Evolutionary conservation across 2,888 invertebrate species (phyloP), one percentile per base, ranked within the genome.

Genomic region (Oxyteleia sp.): DNA sequence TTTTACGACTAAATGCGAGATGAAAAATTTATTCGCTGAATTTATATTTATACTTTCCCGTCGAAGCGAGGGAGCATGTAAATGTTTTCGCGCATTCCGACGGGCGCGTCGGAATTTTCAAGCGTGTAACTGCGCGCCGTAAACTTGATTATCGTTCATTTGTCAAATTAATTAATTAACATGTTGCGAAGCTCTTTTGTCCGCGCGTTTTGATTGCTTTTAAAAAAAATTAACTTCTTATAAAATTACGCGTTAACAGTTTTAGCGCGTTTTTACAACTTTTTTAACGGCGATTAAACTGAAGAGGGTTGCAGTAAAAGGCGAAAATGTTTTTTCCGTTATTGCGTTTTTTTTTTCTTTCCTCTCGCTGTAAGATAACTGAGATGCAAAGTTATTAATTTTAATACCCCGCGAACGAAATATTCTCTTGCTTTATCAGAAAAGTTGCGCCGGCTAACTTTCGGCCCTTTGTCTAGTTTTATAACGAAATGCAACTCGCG

Each of bases 391-490:
- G 32, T 49, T 49, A 51, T 51, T 66, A 66, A 66, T 51, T 49
- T 51, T 18, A 49, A 38, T 66, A 20, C 16, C 32, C n/a, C 4
- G 47, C 15, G 49, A 23, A 51, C 66, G 26, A 47, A 38, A 26
- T 51, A 57, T 69, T 57, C 45, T 15, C 16, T n/a, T 20, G 55
- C 16, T 69, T 69, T 69, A 69, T 69, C 45, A 69, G 45, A 69
- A 69, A 69, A 69, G 69, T 68, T 55, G 11, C 45, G 4, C 55
- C 15, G 55, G 11, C 32, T 23, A 55, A 45, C 57, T 57, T 59
- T 71, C 13, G 1, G 0, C 38, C 32, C 57, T 57, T 71, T 71
- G 47, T 71, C 26, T 47, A 47, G 49, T 71, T 71, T 41, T 47
- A 26, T 63, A 61, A 13, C 18, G 8, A 10, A 32, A 53, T 23